Evolutionary conservation across 2,113 vertebrate species (phyloP).

Genomic region (Carollia perspicillata): DNA sequence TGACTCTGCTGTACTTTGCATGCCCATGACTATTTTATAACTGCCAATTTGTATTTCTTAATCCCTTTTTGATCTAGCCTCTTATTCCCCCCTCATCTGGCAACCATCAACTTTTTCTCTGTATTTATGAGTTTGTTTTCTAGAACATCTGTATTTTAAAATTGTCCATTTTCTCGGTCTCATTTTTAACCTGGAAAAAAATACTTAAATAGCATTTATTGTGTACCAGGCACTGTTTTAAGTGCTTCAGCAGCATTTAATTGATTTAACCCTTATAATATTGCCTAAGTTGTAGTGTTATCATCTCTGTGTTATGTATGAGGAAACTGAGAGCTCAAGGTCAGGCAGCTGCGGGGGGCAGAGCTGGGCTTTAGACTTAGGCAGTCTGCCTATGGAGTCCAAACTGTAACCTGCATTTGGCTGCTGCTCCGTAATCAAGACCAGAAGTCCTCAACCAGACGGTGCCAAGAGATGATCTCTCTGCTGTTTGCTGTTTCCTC

Average conservation of each 20-base stretch:
- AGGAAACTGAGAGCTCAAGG: not conserved
- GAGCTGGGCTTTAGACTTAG: not conserved
- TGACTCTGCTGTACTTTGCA: not conserved
- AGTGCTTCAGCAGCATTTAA: not conserved
- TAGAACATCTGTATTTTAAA: not conserved
- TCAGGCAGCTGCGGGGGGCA: not conserved
- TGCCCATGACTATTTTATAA: not conserved
- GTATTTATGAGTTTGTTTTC: not conserved
- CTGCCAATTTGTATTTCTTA: no score
- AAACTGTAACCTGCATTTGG: not conserved
- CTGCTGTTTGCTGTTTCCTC: not conserved
- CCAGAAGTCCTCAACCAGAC: not conserved
- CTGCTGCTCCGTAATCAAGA: not conserved
- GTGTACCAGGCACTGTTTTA: not conserved
- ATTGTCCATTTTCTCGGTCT: not conserved
- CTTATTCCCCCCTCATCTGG: not conserved
- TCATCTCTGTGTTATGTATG: not conserved
- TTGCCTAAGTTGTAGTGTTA: not conserved
- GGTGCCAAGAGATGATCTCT: not conserved
- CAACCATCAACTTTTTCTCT: not conserved
- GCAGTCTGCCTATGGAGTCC: not conserved
- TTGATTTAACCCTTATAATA: not conserved
- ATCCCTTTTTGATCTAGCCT: not conserved
- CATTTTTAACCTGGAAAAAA: constrained; percentile 34
- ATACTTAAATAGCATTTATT: not conserved